phyloP scores from a whole-genome alignment of 2,113 vertebrate genomes.

The Passer domesticus region DNA sequence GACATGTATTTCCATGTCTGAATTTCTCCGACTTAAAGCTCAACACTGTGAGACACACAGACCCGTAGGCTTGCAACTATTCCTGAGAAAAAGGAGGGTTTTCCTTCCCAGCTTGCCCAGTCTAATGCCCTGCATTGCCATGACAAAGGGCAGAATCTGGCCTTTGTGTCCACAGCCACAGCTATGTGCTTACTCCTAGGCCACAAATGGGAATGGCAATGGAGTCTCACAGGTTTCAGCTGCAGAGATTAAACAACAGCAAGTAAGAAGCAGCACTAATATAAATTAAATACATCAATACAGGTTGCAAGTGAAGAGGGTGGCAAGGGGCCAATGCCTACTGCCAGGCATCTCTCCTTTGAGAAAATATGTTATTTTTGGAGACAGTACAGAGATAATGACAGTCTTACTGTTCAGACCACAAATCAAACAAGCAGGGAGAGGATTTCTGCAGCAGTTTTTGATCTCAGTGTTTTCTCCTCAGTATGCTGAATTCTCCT shows the following conservation, averaged over 20 bases:
- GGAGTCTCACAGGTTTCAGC: background rate
- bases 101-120: background rate
- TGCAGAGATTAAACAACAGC: background rate
- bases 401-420: background rate
- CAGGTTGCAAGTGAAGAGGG: background rate
- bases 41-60: background rate
- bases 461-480: background rate
- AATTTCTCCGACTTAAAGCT: background rate
- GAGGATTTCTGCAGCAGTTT: background rate
- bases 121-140: background rate
- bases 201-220: background rate
- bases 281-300: background rate
- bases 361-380: background rate
- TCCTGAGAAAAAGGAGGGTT: background rate
- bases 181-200: background rate
- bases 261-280: background rate
- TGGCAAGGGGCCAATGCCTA: background rate
- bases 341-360: background rate
- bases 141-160: background rate
- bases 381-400: background rate
- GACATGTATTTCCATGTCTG: background rate
- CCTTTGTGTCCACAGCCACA: background rate
- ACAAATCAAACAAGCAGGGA: background rate
- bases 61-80: background rate
- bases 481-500: background rate